phyloP scores from a whole-genome alignment of 1,140 invertebrate genomes.

The Ceratosolen solmsi region DNA sequence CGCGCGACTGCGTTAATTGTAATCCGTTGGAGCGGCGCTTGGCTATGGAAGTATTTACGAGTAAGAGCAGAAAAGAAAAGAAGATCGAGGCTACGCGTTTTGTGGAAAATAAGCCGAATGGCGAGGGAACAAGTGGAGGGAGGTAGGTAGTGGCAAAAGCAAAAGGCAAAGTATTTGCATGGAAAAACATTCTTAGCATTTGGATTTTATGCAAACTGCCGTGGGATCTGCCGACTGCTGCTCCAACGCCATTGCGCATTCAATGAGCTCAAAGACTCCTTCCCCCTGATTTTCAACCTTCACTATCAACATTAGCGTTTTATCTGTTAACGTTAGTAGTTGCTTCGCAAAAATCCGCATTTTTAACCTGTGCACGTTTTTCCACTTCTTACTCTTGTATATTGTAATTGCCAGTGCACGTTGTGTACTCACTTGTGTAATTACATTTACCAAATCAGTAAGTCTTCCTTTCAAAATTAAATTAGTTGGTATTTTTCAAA shows the following conservation, averaged over 20 bases:
- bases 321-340: conserved; percentile 14
- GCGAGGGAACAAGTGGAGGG: background rate
- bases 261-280: conserved; percentile 40
- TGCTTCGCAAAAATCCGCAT: background rate
- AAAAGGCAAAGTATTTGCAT: conserved; percentile 19
- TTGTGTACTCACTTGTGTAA: background rate
- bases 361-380: background rate
- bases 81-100: background rate
- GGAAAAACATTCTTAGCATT: conserved; percentile 41
- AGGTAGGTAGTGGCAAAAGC: background rate
- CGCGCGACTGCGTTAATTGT: conserved; percentile 16
- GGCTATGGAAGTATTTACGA: background rate
- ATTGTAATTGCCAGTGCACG: conserved; percentile 12
- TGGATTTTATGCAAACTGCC: conserved; percentile 46
- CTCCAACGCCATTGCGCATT: background rate
- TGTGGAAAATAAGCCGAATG: conserved; percentile 30
- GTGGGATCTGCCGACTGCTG: background rate
- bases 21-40: conserved; percentile 10
- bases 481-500: too few relatives aligned
- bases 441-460: background rate
- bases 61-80: background rate
- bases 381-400: background rate
- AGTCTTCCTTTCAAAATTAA: background rate
- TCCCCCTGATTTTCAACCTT: conserved; percentile 34
- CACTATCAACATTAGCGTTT: conserved; percentile 23